Evolutionary conservation across 1,140 invertebrate species (phyloP).

Genomic region (Drosophila ficusphila): DNA sequence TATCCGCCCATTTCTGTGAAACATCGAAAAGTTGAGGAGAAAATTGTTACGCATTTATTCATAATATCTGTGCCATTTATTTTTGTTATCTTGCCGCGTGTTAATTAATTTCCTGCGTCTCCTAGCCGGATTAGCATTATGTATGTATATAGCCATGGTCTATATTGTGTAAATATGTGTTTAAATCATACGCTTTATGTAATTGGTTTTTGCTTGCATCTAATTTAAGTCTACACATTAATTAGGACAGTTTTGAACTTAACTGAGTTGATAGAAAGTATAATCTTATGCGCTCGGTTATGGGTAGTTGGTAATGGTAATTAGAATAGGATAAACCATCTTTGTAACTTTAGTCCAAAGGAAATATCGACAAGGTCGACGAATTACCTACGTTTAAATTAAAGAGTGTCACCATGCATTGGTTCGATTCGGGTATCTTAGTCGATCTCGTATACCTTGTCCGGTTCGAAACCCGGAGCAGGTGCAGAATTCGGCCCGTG

Average conservation of each 20-base stretch:
- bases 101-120: conserved; percentile 39
- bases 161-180: conserved; percentile 33
- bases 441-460: conserved; percentile 82
- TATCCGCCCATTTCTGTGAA: background rate
- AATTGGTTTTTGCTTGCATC: conserved; percentile 29
- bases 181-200: conserved; percentile 19
- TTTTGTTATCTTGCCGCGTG: conserved; percentile 62
- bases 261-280: conserved; percentile 39
- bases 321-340: conserved; percentile 36
- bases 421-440: conserved; percentile 37
- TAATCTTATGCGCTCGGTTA: conserved; percentile 23
- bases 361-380: conserved; percentile 35
- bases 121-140: conserved; percentile 37
- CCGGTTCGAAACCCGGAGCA: conserved; percentile 68
- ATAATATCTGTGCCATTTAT: conserved; percentile 73
- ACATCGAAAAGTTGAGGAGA: background rate
- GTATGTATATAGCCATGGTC: conserved; percentile 56
- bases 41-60: conserved; percentile 42
- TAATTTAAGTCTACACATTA: conserved; percentile 59
- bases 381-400: conserved; percentile 35
- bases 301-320: conserved; percentile 27
- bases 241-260: conserved; percentile 69
- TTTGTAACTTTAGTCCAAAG: conserved; percentile 31
- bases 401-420: conserved; percentile 21
- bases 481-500: background rate